phyloP scores from a whole-genome alignment of 2,113 vertebrate species.

The Actenoides hombroni region DNA sequence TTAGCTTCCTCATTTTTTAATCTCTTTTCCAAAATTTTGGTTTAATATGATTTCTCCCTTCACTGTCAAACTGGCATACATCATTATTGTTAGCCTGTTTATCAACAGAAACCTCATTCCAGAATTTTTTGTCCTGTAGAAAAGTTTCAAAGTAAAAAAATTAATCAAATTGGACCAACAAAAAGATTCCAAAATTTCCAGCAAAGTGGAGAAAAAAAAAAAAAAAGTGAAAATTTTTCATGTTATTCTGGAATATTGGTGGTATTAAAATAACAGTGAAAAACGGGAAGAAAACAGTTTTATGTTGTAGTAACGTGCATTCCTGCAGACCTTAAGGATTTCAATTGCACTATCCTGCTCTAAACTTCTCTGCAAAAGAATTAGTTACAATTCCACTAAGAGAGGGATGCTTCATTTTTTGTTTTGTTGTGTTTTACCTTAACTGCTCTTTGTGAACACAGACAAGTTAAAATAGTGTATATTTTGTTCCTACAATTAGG shows the following conservation, averaged over 20 bases:
- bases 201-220: not conserved
- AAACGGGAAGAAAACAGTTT: not conserved
- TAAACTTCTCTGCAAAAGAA: not conserved
- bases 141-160: not conserved
- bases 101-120: not conserved
- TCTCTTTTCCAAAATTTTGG: not conserved
- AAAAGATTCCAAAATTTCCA: not conserved
- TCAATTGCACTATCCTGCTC: not conserved
- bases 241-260: not conserved
- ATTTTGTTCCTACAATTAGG: not conserved
- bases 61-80: not conserved
- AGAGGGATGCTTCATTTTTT: not conserved
- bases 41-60: not conserved
- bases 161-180: not conserved
- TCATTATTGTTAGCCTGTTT: not conserved
- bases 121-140: not conserved
- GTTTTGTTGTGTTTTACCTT: not conserved
- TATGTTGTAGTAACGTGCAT: not conserved
- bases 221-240: not conserved
- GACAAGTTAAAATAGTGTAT: not conserved
- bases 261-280: not conserved
- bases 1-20: not conserved
- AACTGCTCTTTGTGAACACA: not conserved
- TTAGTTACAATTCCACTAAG: not conserved
- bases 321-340: not conserved